Base-by-base conservation (phyloP, 2,888 invertebrate species). In the Andricus curvator region DNA sequence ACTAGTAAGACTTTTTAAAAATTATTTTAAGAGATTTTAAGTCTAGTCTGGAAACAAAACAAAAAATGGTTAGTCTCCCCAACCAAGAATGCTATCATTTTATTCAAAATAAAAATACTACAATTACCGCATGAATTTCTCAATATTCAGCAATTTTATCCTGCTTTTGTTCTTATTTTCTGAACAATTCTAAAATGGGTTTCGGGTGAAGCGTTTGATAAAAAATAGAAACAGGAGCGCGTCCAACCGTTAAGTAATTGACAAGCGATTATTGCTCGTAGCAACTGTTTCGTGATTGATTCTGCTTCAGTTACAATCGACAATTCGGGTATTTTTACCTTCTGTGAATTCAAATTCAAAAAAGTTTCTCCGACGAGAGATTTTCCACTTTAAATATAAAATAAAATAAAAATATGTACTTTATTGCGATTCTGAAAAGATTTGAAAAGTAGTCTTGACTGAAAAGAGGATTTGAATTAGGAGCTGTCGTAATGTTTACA, bases 261-360 rank as follows among this genome's bases (percentile, higher is more conserved):
- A 48, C 13, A 68, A 68, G 25, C 41, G 68, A 48, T 48, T 68
- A 68, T 68, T 48, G 48, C 68, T 68, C 48, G 48, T 48, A 48
- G 17, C 48, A 48, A 48, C 48, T 48, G 15, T 48, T 4, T 48
- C 48, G 17, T 68, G 22, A 68, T 51, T 2, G 51, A 51, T 51
- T 20, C n/a, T n/a, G 51, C n/a, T 51, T n/a, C 51, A n/a, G n/a
- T 20, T n/a, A 51, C 2, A n/a, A 41, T n/a, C 37, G 11, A 66
- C 66, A 41, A 41, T 66, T 66, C 41, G n/a, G 66, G 22, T 66
- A 66, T 41, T 66, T 66, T 66, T 66, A 66, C n/a, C 11, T 37
- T 66, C 20, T 41, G n/a, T n/a, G 11, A n/a, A 66, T 66, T 41
- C 22, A n/a, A n/a, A 20, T 51, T 51, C 1, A 20, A 51, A 20